A percentile compares a stretch with the other conserved stretches of the same genome.
phyloP scores from a whole-genome alignment of 2,113 vertebrate genomes.

The Tyto alba region DNA sequence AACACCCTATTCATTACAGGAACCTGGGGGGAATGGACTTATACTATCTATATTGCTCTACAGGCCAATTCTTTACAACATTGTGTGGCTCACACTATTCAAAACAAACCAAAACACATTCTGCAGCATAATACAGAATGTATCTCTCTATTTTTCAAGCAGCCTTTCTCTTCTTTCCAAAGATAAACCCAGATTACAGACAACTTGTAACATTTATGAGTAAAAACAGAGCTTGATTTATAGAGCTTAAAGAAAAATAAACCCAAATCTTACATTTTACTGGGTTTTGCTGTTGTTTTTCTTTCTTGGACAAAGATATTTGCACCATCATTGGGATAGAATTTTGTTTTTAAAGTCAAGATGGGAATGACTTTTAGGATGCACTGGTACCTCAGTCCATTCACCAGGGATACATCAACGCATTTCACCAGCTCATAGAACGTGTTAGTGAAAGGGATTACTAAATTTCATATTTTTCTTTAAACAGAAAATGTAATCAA shows the following conservation, averaged over 20 bases:
- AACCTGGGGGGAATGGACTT: not conserved
- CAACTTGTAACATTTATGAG: not conserved
- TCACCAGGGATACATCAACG: not conserved
- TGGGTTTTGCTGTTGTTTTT: not conserved
- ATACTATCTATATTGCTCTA: not conserved
- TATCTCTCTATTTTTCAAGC: not conserved
- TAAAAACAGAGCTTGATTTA: not conserved
- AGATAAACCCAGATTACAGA: not conserved
- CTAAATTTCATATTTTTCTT: constrained; percentile 58
- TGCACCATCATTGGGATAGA: not conserved
- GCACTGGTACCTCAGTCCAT: not conserved
- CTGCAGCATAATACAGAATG: not conserved
- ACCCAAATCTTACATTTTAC: not conserved
- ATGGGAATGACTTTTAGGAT: not conserved
- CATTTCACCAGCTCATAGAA: not conserved
- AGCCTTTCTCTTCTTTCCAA: not conserved
- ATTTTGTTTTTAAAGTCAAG: not conserved
- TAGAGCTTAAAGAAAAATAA: not conserved
- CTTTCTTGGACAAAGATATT: not conserved
- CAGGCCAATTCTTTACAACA: not conserved
- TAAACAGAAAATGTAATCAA: constrained; percentile 92
- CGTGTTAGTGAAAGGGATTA: not conserved
- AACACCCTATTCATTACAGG: not conserved
- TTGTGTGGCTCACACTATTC: not conserved
- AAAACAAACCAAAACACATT: not conserved